Base-by-base conservation (phyloP, 2,113 vertebrate genomes). In the Phaethon lepturus region DNA sequence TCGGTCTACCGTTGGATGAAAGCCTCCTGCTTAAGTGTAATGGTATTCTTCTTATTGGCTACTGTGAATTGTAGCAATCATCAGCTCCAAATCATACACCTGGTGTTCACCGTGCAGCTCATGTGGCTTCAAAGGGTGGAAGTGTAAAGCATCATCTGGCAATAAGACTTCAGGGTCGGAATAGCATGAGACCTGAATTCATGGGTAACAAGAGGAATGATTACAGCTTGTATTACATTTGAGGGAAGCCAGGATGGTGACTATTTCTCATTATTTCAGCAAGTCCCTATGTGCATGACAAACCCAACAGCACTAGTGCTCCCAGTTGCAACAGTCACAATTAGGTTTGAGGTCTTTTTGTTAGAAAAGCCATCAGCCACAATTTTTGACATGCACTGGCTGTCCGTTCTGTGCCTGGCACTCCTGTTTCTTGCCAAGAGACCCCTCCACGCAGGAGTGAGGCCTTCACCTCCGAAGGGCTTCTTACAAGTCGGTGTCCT, bases 81-180 rank as follows among this genome's bases (percentile, higher is more conserved):
- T 47, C 74, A 26, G 63, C 83, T 82, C 88, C 86, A 86, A 77
- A 88, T 73, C 33, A 68, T 90, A 78, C 58, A 92, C 47, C 76
- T n/a, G 52, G 73, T 18, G 66, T 28, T 81, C 81, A 83, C 93
- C 8, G 20, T 64, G 77, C 88, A 66, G 88, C 86, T 90, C 44
- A 6, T 42, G 44, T 42, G 91, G 87, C 88, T 94, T 94, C 96
- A 76, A 62, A 96, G 84, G 76, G 53, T 49, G 60, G 90, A 96
- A 93, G 45, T 17, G 42, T 15, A 33, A 68, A 62, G 71, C 40
- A 13, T 16, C 44, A 20, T 6, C 40, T 26, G 47, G 24, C 60
- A 44, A 22, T 9, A 10, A 26, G 26, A 45, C 28, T 62, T 42
- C 53, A 7, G 59, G 28, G 42, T 19, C 1, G 47, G 77, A 94